Conservation (phyloP, 2,113 vertebrate genomes). For the Bufo bufo region DNA sequence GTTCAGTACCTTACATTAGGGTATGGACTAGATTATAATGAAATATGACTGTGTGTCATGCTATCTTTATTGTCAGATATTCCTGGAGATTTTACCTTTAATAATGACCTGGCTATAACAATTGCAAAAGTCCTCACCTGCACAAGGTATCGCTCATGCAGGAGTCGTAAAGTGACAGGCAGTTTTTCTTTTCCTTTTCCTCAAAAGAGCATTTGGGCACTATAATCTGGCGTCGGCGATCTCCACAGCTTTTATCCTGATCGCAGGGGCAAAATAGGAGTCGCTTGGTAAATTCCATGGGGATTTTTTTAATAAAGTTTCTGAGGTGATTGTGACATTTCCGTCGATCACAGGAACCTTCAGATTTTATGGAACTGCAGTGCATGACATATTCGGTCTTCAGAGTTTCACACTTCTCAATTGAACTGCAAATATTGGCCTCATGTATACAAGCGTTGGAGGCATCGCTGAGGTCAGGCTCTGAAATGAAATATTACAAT, state of each 20-base stretch:
- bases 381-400: conserved; percentile 87
- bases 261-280: conserved; percentile 91
- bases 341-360: conserved; percentile 79
- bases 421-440: conserved; percentile 85
- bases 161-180: conserved; percentile 80
- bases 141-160: conserved; percentile 87
- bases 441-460: conserved; percentile 89
- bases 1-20: background rate
- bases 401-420: conserved; percentile 85
- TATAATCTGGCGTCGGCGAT: conserved; percentile 90
- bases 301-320: conserved; percentile 89
- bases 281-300: conserved; percentile 83
- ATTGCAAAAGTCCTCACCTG: conserved; percentile 76
- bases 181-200: conserved; percentile 76
- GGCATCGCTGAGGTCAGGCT: background rate
- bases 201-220: conserved; percentile 92
- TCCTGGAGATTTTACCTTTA: too few relatives aligned
- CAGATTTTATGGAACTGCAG: conserved; percentile 78
- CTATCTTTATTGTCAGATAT: too few relatives aligned
- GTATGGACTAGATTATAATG: background rate
- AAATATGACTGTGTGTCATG: too few relatives aligned
- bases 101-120: too few relatives aligned
- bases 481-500: conserved; percentile 20
- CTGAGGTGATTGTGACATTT: conserved; percentile 87
- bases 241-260: conserved; percentile 83